Base-by-base conservation (phyloP, 2,888 invertebrate genomes). In the Cordilura impudica region DNA sequence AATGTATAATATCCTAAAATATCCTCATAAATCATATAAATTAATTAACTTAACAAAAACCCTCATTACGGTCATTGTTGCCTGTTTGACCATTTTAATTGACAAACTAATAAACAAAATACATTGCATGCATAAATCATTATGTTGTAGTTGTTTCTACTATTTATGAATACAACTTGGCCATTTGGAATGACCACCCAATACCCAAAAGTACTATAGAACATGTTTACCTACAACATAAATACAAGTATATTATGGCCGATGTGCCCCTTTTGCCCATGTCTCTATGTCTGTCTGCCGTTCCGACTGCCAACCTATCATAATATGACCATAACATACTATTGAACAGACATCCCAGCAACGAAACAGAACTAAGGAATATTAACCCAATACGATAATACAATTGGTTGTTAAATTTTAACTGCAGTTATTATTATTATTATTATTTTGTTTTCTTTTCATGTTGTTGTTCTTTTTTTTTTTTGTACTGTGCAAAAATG, bases 21-120 rank as follows among this genome's bases (percentile, higher is more conserved):
- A 53, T 53, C 16, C 70, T 49, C 82, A 82, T 83, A 82, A 82
- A 83, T 82, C 81, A 81, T 77, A 61, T 60, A 79, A 77, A 82
- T 82, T 83, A 82, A 83, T 83, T 83, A 83, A 82, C 83, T 82
- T 81, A 81, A 67, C 71, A 67, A 63, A 82, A 81, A 61, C 71
- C 81, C 72, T 74, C 78, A 80, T 82, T 78, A 72, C 49, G 67
- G 61, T 45, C 70, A 70, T 74, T 81, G 60, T 70, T 77, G 65
- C 14, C 63, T 73, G 58, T 69, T 65, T 75, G 65, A 73, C 75
- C 72, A 74, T 58, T 81, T 81, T 82, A 82, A 82, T 82, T 82
- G 80, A 78, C 78, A 81, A 78, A 81, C 82, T 82, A 82, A 81
- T 82, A 81, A 82, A 81, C 81, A 78, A 81, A 81, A 78, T 78